phyloP scores from a whole-genome alignment of 2,797 vertebrate species.

The Dicrostonyx torquatus region DNA sequence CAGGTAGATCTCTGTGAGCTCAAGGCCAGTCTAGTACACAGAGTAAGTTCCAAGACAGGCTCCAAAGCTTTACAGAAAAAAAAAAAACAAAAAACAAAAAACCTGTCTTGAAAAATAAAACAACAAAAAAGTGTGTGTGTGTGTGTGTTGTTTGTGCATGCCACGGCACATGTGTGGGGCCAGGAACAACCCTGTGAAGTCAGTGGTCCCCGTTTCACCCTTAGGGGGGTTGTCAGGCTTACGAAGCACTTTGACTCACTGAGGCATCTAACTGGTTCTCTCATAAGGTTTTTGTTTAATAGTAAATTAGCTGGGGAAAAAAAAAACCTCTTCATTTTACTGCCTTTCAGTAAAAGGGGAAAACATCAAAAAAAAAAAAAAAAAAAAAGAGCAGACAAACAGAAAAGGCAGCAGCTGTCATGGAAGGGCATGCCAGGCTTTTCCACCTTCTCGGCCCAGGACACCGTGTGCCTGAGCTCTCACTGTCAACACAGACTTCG shows the following conservation, averaged over 20 bases:
- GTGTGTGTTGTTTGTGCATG: not conserved
- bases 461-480: not conserved
- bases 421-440: not conserved
- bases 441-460: not conserved
- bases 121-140: too few relatives aligned
- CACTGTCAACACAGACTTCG: not conserved
- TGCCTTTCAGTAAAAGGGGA: not conserved
- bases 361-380: not conserved
- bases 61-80: too few relatives aligned
- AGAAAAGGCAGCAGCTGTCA: not conserved
- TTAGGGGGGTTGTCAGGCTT: not conserved
- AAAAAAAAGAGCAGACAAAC: not conserved
- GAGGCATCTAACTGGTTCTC: too few relatives aligned
- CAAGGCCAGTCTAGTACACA: too few relatives aligned
- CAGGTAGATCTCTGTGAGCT: too few relatives aligned
- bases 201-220: not conserved
- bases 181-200: not conserved
- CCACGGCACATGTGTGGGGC: too few relatives aligned
- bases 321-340: fast-evolving
- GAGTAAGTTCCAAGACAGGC: too few relatives aligned
- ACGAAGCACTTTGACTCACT: too few relatives aligned
- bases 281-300: not conserved
- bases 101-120: too few relatives aligned
- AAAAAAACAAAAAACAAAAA: too few relatives aligned
- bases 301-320: not conserved